Conservation (phyloP, 2,113 vertebrate genomes). For the Archilochus colubris region DNA sequence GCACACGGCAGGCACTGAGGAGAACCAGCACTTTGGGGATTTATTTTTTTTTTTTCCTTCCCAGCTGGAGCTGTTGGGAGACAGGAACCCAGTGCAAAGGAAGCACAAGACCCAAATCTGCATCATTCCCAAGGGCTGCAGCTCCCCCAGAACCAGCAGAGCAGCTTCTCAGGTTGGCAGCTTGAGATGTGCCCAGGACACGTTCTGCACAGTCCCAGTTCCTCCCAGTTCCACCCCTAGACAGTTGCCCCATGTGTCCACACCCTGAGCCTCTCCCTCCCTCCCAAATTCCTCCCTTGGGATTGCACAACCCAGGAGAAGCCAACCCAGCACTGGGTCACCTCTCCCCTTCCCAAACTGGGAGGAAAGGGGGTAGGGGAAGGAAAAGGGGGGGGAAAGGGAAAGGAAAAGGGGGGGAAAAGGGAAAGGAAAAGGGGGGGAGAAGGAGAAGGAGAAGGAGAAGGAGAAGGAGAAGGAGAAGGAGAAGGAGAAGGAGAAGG, state of each 20-base stretch:
- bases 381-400: too few species aligned
- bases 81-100: too few species aligned
- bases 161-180: not conserved
- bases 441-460: too few species aligned
- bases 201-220: not conserved
- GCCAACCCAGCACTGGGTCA: not conserved
- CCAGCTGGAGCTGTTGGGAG: not conserved
- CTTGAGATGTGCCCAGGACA: not conserved
- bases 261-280: not conserved
- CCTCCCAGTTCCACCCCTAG: too few species aligned
- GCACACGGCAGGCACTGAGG: not conserved
- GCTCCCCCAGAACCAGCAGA: not conserved
- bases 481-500: too few species aligned
- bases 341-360: not conserved
- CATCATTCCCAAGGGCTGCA: not conserved
- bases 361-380: not conserved
- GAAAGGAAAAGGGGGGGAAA: too few species aligned
- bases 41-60: too few species aligned
- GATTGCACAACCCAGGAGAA: constrained; percentile 15
- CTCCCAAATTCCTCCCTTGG: not conserved
- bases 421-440: too few species aligned
- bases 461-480: too few species aligned
- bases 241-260: not conserved
- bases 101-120: too few species aligned
- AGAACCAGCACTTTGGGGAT: not conserved